Conservation (phyloP, 1,140 invertebrate genomes). For the Zaprionus ornatus region DNA sequence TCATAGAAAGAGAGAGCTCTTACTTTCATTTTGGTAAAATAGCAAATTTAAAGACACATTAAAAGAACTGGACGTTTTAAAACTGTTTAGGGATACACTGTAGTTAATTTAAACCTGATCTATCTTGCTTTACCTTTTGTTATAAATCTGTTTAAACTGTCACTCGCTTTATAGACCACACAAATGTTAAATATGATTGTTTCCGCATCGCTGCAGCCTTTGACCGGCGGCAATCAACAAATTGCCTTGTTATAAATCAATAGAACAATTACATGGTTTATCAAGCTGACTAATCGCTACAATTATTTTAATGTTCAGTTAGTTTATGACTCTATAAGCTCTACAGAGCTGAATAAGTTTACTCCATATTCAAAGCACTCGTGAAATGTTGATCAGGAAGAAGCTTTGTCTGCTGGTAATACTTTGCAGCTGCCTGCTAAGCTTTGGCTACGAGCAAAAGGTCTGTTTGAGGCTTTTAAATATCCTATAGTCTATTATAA, state of each 20-base stretch:
- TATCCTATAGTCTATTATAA: neutral
- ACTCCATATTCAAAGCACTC: neutral
- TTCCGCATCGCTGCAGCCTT: neutral
- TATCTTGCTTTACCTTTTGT: neutral
- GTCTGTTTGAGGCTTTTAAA: neutral
- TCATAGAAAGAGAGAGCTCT: too few species aligned
- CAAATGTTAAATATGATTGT: neutral
- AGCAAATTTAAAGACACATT: too few species aligned
- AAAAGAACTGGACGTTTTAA: too few species aligned
- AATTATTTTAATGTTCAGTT: neutral
- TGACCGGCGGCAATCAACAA: neutral
- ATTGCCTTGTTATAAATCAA: constrained; percentile 5
- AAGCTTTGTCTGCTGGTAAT: neutral
- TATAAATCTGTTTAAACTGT: neutral
- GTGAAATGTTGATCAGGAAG: neutral
- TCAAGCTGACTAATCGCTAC: neutral
- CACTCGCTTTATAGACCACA: too few species aligned
- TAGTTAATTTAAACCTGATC: too few species aligned
- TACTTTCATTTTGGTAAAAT: too few species aligned
- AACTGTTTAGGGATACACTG: too few species aligned
- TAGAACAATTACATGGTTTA: neutral
- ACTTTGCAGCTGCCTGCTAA: neutral
- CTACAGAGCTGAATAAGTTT: neutral
- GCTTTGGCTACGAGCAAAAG: neutral
- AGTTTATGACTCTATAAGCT: neutral